Evolutionary conservation across 1,140 invertebrate species (phyloP).

Genomic region (Protaetia brevitarsis): DNA sequence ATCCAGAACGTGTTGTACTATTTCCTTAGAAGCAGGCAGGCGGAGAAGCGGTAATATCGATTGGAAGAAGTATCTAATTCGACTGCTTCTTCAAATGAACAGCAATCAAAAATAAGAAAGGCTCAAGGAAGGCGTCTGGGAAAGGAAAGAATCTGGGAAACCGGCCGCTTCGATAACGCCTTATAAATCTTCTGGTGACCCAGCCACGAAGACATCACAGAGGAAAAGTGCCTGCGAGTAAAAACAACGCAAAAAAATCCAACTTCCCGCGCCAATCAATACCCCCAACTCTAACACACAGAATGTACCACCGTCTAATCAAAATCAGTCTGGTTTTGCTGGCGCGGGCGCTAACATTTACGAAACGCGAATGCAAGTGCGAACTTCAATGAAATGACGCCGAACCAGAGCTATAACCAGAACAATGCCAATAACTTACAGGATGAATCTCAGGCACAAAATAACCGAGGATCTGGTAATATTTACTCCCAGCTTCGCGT

Average conservation of each 20-base stretch:
- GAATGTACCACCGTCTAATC: neutral
- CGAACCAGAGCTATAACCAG: neutral
- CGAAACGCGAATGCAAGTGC: too few species aligned
- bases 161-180: slow-evolving; percentile 67
- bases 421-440: neutral
- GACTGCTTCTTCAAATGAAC: slow-evolving; percentile 46
- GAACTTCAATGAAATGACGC: neutral
- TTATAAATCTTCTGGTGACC: slow-evolving; percentile 49
- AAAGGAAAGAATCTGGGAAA: slow-evolving; percentile 50
- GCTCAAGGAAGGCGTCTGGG: slow-evolving; percentile 33
- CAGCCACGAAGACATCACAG: slow-evolving; percentile 8
- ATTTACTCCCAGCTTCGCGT: neutral
- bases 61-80: slow-evolving; percentile 71
- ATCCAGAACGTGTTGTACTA: slow-evolving; percentile 96
- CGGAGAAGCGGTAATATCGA: slow-evolving; percentile 84
- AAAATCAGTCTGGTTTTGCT: neutral
- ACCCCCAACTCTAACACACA: neutral
- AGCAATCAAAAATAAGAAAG: slow-evolving; percentile 35
- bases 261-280: neutral
- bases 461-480: neutral
- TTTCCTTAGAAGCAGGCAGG: slow-evolving; percentile 78
- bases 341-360: too few species aligned
- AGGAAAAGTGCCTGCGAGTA: neutral
- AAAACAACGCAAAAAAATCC: slow-evolving; percentile 18
- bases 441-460: neutral